Conservation (phyloP, 1,140 invertebrate genomes). For the Reticulitermes speratus region DNA sequence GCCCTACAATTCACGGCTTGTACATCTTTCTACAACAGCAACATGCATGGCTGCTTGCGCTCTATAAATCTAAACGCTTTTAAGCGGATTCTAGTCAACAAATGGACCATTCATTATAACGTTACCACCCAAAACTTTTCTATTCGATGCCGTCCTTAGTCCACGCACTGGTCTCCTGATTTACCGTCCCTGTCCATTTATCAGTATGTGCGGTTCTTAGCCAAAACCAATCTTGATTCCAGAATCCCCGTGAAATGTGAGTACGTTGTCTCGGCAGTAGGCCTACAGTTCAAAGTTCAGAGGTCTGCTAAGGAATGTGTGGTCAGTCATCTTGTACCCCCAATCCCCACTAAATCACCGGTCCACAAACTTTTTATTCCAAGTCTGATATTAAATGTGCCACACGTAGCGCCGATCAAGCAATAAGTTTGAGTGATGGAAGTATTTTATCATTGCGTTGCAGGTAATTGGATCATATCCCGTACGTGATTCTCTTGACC, state of each 20-base stretch:
- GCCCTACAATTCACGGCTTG: too few relatives aligned
- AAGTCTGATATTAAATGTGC: neutral
- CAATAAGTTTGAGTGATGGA: slow-evolving; percentile 1
- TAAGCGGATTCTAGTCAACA: neutral
- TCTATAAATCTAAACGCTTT: neutral
- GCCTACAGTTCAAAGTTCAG: neutral
- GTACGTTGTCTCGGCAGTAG: neutral
- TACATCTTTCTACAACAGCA: neutral
- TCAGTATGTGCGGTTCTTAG: neutral
- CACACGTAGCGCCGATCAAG: neutral
- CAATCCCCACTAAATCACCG: neutral
- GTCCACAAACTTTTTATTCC: neutral
- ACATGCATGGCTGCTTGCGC: neutral
- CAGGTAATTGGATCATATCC: slow-evolving; percentile 6
- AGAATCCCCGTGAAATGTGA: neutral
- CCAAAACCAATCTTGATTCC: neutral
- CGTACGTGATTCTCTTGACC: neutral
- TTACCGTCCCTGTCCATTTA: neutral
- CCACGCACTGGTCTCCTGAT: neutral
- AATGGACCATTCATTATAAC: neutral
- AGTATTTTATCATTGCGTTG: neutral
- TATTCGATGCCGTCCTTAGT: neutral
- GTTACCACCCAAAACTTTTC: neutral
- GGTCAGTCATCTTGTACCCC: neutral
- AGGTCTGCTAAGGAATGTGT: neutral